Base-by-base conservation (phyloP, 2,888 invertebrate species). In the Macrophya annulata region DNA sequence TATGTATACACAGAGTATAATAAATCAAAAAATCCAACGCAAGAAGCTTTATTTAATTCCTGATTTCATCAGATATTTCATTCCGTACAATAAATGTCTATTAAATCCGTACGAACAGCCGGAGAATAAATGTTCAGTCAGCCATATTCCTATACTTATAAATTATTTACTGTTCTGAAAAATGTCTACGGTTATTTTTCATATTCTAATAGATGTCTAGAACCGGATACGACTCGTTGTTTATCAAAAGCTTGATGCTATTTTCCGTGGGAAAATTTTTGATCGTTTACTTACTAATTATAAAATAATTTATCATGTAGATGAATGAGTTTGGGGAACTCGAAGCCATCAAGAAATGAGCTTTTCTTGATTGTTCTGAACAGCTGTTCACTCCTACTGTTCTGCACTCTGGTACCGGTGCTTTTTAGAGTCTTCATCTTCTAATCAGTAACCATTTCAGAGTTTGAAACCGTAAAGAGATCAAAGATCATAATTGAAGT, bases 1-100 rank as follows among this genome's bases (percentile, higher is more conserved):
- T 17, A 62, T n/a, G n/a, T 62, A 17, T 31, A 31, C 31, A 72
- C n/a, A 21, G 4, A 2, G 45, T 74, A 74, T 74, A 45, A 74
- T 25, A 25, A 74, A 45, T 45, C 45, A 21, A 8, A 6, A 45
- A 74, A 74, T 74, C 45, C 6, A 74, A 12, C 74, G 43, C 45
- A 74, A 74, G 21, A 12, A 74, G 74, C 45, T 43, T 74, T 21
- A 45, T 45, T 21, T 43, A 21, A 74, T 45, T 74, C 45, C 21
- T 45, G 45, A 45, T 74, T 45, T 43, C 12, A 74, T 43, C 74
- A 74, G 9, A 68, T 45, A 74, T 74, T 25, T 43, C 45, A 21
- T 21, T 12, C 21, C 74, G 74, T 12, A 74, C 17, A 25, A 74
- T 74, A 45, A 68, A 68, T 68, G 68, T 68, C 68, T 25, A 15